Conservation (phyloP, 2,113 vertebrate genomes). For the Thymallus thymallus region DNA sequence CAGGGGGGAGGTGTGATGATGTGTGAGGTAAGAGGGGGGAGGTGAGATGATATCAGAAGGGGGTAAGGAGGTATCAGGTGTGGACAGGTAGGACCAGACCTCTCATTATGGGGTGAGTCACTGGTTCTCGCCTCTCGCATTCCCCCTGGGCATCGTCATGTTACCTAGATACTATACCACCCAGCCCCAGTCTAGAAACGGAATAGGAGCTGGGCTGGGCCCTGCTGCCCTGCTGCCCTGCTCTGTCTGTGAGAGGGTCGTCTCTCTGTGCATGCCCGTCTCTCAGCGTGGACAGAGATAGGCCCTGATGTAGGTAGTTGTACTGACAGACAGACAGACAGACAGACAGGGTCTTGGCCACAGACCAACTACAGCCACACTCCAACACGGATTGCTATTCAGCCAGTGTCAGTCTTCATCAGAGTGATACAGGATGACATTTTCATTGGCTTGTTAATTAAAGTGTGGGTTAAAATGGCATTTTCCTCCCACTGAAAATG, state of each 20-base stretch:
- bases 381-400: too few species aligned
- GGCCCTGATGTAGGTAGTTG: too few species aligned
- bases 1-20: too few species aligned
- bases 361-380: too few species aligned
- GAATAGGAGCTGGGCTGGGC: slow-evolving; percentile 6
- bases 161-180: neutral
- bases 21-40: neutral
- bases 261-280: neutral
- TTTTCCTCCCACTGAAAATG: too few species aligned
- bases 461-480: too few species aligned
- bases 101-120: slow-evolving; percentile 66
- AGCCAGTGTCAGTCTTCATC: too few species aligned
- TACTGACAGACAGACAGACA: too few species aligned
- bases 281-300: neutral
- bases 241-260: neutral
- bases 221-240: neutral
- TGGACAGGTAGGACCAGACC: slow-evolving; percentile 27
- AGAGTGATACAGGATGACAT: too few species aligned
- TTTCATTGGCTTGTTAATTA: too few species aligned
- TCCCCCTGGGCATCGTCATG: neutral
- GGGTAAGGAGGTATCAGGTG: slow-evolving; percentile 39
- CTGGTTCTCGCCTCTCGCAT: neutral
- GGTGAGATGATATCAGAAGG: slow-evolving; percentile 28
- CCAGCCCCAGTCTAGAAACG: slow-evolving; percentile 28
- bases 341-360: too few species aligned